Base-by-base conservation (phyloP, 2,113 vertebrate genomes). In the Mohoua ochrocephala region DNA sequence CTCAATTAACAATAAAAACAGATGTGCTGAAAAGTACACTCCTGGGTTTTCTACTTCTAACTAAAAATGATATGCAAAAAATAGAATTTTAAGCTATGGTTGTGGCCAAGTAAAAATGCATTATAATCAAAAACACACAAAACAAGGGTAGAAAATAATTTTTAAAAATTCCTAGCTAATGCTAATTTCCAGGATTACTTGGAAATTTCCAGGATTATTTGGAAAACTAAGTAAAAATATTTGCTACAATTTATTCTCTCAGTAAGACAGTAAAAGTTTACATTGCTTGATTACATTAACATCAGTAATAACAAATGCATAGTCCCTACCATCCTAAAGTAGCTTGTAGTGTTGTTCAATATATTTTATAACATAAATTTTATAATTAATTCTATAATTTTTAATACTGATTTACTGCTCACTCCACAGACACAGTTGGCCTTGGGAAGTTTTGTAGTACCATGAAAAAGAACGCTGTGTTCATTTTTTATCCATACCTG, bases 1-100 rank as follows among this genome's bases (percentile, higher is more conserved):
- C 86, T 88, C 47, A 77, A 81, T 61, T 45, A 91, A 61, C 37
- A 96, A 86, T 47, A 76, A 89, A 94, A 97, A 17, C 47, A 94
- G 59, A 91, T 70, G 45, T 1, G 0, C n/a, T 82, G 31, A 60
- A 76, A 85, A 78, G 26, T 65, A 61, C 21, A 49, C 12, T 74
- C 52, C 35, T 64, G 37, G 30, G 10, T 79, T 93, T 96, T 92
- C 54, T 82, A 22, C 8, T 89, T 80, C 49, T 84, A 73, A 68
- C 37, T 84, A 37, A 86, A 91, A 93, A 81, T 84, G 33, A 39
- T 63, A 76, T 79, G 22, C 39, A 73, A 39, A n/a, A 80, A 95
- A 86, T 63, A 64, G 2, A 81, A 26, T 61, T 93, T 78, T 78
- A 76, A 69, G 28, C 20, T 88, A 26, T 84, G 13, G 7, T 7